A percentile compares a stretch with the other conserved stretches of the same genome.
Evolutionary conservation across 2,797 vertebrate genomes (phyloP).

Genomic region (Notolepis coatsorum): DNA sequence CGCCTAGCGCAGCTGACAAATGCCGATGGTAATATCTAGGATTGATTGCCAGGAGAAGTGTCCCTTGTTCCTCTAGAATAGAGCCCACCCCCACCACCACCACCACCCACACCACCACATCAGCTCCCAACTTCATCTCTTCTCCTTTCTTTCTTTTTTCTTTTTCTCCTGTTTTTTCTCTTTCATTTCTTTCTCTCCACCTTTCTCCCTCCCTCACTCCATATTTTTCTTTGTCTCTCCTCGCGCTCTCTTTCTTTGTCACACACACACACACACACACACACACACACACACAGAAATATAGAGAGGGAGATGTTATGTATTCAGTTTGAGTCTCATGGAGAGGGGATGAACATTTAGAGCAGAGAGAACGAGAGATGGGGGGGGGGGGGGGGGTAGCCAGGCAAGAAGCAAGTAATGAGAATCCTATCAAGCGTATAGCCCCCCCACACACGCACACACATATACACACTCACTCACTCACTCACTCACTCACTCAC

Average conservation of each 20-base stretch:
- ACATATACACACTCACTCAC: neutral
- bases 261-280: no score
- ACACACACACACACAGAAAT: constrained; percentile 30
- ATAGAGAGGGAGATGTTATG: constrained; percentile 62
- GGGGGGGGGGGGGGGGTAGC: constrained; percentile 44
- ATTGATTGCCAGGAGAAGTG: constrained; percentile 65
- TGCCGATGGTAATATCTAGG: constrained; percentile 62
- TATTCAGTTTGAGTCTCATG: constrained; percentile 72
- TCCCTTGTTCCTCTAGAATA: constrained; percentile 34
- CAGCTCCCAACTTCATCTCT: neutral
- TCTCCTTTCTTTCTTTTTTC: neutral
- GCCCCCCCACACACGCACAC: constrained; percentile 8
- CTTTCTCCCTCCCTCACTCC: no score
- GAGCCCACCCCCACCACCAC: neutral
- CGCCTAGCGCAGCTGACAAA: constrained; percentile 63
- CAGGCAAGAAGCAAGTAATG: constrained; percentile 70
- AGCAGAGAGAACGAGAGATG: constrained; percentile 43
- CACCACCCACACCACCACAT: neutral
- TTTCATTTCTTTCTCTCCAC: no score
- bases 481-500: neutral
- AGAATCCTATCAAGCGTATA: constrained; percentile 72
- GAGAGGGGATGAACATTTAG: constrained; percentile 49
- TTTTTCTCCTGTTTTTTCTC: neutral
- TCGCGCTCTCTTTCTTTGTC: constrained; percentile 59
- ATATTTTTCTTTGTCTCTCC: no score